These are phyloP conservation scores for Nowickia ferox DNA, from an alignment of 2,888 invertebrate species.

Conservation along the genomic window DNA sequence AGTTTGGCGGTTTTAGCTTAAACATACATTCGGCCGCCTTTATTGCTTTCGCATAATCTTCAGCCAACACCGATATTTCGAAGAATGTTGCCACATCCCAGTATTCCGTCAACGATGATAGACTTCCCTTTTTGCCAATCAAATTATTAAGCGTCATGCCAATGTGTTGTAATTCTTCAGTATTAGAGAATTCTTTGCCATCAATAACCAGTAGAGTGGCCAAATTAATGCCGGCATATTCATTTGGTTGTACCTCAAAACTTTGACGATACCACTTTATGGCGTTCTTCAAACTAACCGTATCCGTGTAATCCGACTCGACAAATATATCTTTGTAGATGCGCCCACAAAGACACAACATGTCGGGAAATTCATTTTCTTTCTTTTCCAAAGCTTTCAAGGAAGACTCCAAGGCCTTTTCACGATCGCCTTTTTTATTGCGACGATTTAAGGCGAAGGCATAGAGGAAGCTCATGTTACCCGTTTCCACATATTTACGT, in stretches of 20 bases:
- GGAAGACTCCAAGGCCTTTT: conserved; percentile 95
- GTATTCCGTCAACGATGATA: conserved; percentile 96
- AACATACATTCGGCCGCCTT: conserved; percentile 98
- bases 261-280: conserved; percentile 99
- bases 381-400: conserved; percentile 95
- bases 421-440: conserved; percentile 96
- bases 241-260: conserved; percentile 98
- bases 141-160: conserved; percentile 98
- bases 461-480: conserved; percentile 95
- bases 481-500: conserved; percentile 93
- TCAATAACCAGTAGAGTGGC: conserved; percentile 98
- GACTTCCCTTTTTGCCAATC: conserved; percentile 98
- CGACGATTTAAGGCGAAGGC: conserved; percentile 98
- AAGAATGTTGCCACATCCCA: conserved; percentile 99
- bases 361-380: conserved; percentile 98
- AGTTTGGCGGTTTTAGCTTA: conserved; percentile 93
- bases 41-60: conserved; percentile 97
- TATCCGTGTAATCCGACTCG: conserved; percentile 95
- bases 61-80: conserved; percentile 98
- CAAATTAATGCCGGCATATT: conserved; percentile 99
- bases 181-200: conserved; percentile 96
- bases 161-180: conserved; percentile 94
- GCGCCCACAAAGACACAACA: conserved; percentile 98
- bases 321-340: conserved; percentile 99
- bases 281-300: conserved; percentile 93